phyloP scores from a whole-genome alignment of 2,113 vertebrate genomes.

The Scopus umbretta region DNA sequence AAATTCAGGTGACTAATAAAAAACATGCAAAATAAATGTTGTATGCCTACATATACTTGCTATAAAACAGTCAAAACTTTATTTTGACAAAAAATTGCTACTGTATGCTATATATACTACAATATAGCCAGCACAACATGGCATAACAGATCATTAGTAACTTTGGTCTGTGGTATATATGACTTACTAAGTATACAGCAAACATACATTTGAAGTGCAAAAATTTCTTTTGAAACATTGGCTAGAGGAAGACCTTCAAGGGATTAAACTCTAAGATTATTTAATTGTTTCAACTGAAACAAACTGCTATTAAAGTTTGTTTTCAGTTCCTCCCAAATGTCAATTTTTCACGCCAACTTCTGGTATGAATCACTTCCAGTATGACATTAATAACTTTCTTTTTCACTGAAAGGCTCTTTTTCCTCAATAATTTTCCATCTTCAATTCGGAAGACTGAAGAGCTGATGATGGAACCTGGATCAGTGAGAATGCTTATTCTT shows the following conservation, averaged over 20 bases:
- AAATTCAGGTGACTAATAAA: neutral
- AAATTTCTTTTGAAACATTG: neutral
- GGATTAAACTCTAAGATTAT: neutral
- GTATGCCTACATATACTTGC: neutral
- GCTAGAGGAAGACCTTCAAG: neutral
- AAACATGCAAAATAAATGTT: neutral
- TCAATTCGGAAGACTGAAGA: neutral
- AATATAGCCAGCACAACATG: neutral
- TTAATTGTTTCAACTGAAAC: neutral
- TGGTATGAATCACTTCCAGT: neutral
- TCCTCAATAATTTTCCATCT: neutral
- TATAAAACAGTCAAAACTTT: neutral
- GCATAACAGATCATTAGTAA: neutral
- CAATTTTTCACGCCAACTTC: neutral
- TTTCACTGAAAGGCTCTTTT: neutral
- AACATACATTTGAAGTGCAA: neutral
- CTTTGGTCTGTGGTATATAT: neutral
- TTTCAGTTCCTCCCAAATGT: neutral
- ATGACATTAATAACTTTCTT: neutral
- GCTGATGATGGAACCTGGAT: neutral
- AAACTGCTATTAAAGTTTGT: neutral
- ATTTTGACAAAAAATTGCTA: neutral
- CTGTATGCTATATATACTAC: neutral
- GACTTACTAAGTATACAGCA: neutral
- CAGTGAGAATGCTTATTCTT: neutral